Base-by-base conservation (phyloP, 2,797 vertebrate genomes). In the Alfaro cultratus region DNA sequence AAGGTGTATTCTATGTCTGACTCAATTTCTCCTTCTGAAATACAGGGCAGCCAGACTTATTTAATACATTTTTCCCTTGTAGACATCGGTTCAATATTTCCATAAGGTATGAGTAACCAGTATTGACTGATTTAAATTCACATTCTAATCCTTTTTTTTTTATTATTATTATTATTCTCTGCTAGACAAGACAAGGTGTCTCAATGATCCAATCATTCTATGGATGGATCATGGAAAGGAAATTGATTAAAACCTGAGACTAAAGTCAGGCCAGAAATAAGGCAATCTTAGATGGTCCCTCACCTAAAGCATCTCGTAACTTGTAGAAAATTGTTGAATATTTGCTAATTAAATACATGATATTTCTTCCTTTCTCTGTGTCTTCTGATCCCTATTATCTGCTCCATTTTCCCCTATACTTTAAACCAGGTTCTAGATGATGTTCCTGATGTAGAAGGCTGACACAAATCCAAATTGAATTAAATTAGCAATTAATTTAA, bases 1-100 rank as follows among this genome's bases (percentile, higher is more conserved):
- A 90, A 93, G 82, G 75, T 89, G 71, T 72, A 21, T 72, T 82
- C 68, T 84, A 81, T 88, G 78, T 89, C 78, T 36, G 6, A 62
- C 29, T 88, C 62, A 0, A 46, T 87, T 23, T 43, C 10, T 36
- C 6, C 5, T 0, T n/a, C 13, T 36, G 3, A 31, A 29, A 55
- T 36, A 8, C 31, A 34, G 5, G 23, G 13, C 23, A n/a, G 6
- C 23, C 39, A 7, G 39, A 70, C 11, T 41, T 21, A 26, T 29
- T n/a, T 57, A 23, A 39, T 51, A 21, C 3, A 16, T 31, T 16
- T 60, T 23, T 36, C 29, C 43, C 2, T 73, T 51, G 71, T 47
- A 34, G 1, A 5, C 6, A 23, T 67, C 12, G 13, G 23, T 41
- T 34, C 23, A 12, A 43, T 64, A 36, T 34, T 15, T 64, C 18